These are phyloP conservation scores for Rhagophthalmus giganteus DNA, from an alignment of 2,888 invertebrate genomes.

Conservation along the genomic window DNA sequence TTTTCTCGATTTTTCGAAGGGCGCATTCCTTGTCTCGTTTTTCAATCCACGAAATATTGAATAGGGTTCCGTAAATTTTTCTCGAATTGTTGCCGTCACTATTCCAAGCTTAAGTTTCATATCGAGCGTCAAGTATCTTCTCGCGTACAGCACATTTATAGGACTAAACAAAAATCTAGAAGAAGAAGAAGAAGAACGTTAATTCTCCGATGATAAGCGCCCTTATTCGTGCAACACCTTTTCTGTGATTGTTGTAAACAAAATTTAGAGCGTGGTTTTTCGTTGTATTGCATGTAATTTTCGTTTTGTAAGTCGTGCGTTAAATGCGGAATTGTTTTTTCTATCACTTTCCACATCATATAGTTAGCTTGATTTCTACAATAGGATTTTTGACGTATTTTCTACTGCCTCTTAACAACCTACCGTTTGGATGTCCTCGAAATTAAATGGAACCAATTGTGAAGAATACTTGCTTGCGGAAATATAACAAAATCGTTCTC, in stretches of 20 bases:
- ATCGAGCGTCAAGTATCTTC: slow-evolving; percentile 9
- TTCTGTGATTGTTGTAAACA: slow-evolving; percentile 17
- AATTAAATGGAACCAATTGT: slow-evolving; percentile 8
- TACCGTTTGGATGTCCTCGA: slow-evolving; percentile 18
- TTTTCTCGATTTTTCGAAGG: slow-evolving; percentile 29
- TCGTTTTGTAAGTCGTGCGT: slow-evolving; percentile 7
- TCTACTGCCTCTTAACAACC: no score
- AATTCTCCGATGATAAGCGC: background rate
- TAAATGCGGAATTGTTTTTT: slow-evolving; percentile 19
- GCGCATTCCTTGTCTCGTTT: slow-evolving; percentile 30
- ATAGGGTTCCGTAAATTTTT: slow-evolving; percentile 32
- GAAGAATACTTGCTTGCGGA: slow-evolving; percentile 1
- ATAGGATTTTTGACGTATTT: no score
- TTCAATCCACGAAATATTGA: slow-evolving; percentile 39
- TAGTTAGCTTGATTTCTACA: slow-evolving; percentile 44
- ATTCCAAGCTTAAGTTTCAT: slow-evolving; percentile 32
- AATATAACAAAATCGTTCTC: slow-evolving; percentile 6
- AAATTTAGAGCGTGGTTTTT: slow-evolving; percentile 11
- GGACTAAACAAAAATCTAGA: slow-evolving; percentile 12
- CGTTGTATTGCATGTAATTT: background rate
- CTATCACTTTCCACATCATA: slow-evolving; percentile 41
- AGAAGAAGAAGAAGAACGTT: background rate
- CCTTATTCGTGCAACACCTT: slow-evolving; percentile 5
- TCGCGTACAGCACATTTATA: slow-evolving; percentile 5
- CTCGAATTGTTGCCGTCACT: slow-evolving; percentile 37